Evolutionary conservation across 2,113 vertebrate genomes (phyloP).

Genomic region (Murina feae): DNA sequence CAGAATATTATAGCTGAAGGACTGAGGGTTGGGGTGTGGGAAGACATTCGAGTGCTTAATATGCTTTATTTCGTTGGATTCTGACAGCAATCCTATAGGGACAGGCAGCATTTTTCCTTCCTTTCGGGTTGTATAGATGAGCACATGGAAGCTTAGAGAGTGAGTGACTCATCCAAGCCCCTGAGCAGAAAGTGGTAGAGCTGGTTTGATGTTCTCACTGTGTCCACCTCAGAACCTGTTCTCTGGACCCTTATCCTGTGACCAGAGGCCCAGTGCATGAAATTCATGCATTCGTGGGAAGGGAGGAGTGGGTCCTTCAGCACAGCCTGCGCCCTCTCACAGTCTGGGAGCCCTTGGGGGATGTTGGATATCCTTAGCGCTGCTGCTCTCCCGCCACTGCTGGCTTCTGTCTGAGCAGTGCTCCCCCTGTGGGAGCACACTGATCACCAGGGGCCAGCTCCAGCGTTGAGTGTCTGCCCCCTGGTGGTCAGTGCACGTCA

Average conservation of each 20-base stretch:
- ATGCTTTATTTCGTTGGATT: background rate
- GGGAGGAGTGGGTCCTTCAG: accelerated
- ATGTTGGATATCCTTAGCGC: no score
- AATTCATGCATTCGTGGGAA: no score
- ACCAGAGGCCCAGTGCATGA: no score
- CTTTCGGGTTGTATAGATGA: background rate
- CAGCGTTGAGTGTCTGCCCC: no score
- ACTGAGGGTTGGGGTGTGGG: background rate
- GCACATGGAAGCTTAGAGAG: background rate
- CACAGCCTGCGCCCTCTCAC: no score
- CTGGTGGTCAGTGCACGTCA: no score
- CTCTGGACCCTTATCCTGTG: background rate
- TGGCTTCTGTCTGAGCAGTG: no score
- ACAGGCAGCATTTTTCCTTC: background rate
- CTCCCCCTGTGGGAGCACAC: no score
- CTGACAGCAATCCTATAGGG: background rate
- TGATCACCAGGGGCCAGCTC: no score
- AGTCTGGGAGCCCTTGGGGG: no score
- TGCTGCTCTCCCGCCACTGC: accelerated
- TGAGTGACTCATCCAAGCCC: background rate
- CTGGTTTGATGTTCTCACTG: background rate
- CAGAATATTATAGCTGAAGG: background rate
- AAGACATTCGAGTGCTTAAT: background rate
- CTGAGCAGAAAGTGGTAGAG: background rate
- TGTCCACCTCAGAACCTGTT: background rate